Base-by-base conservation (phyloP, 2,888 invertebrate genomes). In the Prostheceraeus crozeri region DNA sequence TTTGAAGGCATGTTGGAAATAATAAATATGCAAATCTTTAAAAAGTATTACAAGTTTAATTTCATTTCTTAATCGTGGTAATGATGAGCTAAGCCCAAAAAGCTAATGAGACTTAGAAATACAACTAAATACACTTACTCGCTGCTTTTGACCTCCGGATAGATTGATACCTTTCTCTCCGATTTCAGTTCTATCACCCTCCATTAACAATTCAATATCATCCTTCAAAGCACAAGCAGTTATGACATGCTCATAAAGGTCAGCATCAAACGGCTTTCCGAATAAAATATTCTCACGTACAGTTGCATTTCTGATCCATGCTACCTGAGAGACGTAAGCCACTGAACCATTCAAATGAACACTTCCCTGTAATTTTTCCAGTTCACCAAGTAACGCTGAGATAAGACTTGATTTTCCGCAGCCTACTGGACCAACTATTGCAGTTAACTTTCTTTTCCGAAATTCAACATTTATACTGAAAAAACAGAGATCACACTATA, bases 331-430 rank as follows among this genome's bases (percentile, higher is more conserved):
- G 2, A 74, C 72, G 64, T 74, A 75, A n/a, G n/a, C 55, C 55
- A 55, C 23, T 35, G 4, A 55, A 46, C 3, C 55, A 3, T n/a
- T n/a, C n/a, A n/a, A n/a, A n/a, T n/a, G n/a, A n/a, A n/a, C n/a
- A n/a, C n/a, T n/a, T n/a, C n/a, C n/a, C n/a, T n/a, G n/a, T n/a
- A n/a, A n/a, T n/a, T n/a, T n/a, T 33, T 45, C 55, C 87, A 91
- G 90, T 80, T 93, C 93, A 68, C 90, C 83, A 3, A 91, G 81
- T 62, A 89, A 79, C 0, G 91, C 89, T 1, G 87, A 84, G 31
- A 93, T 79, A 28, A 94, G 80, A 45, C 90, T 90, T 1, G 77
- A 77, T 65, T 80, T 80, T 14, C 80, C 80, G 35, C 76, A 67
- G 1, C 79, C 80, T 6, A 80, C 79, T 27, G 69, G 68, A 4